Evolutionary conservation across 2,888 invertebrate species (phyloP).

Genomic region (Synergus gifuensis): DNA sequence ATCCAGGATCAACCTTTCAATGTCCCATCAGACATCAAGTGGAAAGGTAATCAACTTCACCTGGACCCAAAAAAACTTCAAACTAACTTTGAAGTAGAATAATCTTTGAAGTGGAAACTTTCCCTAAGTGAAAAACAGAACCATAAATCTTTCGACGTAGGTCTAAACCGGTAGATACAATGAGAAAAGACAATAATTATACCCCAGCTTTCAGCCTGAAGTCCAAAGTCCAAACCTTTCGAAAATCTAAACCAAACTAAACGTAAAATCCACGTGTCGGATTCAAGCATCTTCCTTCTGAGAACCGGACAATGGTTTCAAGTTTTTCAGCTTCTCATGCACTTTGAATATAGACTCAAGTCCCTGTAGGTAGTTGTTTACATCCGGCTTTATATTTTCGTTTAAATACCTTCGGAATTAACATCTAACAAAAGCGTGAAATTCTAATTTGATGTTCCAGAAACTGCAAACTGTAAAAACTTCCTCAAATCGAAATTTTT

Average conservation of each 20-base stretch:
- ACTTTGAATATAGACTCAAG: conserved; percentile 1
- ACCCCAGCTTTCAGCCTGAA: neutral
- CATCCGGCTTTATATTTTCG: conserved; percentile 1
- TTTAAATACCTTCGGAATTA: neutral
- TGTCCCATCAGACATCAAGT: neutral
- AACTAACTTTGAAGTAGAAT: neutral
- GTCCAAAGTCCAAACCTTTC: no score
- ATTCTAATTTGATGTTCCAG: neutral
- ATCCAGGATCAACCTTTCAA: neutral
- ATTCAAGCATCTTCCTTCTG: neutral
- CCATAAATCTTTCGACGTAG: neutral
- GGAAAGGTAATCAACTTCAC: neutral
- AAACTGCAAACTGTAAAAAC: neutral
- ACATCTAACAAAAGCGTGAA: neutral
- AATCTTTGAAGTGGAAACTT: neutral
- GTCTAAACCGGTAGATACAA: neutral
- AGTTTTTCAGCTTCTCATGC: neutral
- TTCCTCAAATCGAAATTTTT: neutral
- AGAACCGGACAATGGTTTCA: conserved; percentile 1
- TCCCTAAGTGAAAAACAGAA: neutral
- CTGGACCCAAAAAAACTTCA: neutral
- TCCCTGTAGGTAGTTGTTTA: neutral
- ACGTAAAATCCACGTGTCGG: neutral
- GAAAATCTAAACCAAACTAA: neutral
- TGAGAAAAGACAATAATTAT: neutral